These are phyloP conservation scores for Drosophila navojoa DNA, from an alignment of 1,140 invertebrate species.

Conservation along the genomic window DNA sequence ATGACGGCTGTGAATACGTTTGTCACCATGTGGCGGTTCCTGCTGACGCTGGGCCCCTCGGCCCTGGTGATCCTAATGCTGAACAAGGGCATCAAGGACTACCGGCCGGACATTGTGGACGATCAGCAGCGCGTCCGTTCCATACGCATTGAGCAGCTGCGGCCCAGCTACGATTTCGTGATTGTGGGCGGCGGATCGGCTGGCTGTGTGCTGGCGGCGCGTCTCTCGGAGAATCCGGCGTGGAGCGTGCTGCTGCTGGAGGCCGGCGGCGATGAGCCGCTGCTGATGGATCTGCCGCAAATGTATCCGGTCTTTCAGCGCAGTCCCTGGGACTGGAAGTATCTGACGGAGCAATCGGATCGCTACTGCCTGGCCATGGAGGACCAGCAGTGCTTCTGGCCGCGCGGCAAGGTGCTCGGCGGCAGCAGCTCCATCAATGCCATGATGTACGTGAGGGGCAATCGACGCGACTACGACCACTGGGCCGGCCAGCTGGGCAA, in stretches of 20 bases:
- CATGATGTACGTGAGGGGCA: constrained; percentile 95
- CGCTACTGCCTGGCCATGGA: constrained; percentile 88
- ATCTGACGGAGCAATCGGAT: constrained; percentile 89
- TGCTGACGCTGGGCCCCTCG: constrained; percentile 86
- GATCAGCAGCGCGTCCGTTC: constrained; percentile 85
- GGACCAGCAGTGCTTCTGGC: constrained; percentile 88
- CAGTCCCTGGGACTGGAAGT: constrained; percentile 91
- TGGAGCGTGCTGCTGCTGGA: constrained; percentile 92
- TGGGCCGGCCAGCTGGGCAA: constrained; percentile 90
- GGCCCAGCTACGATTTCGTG: constrained; percentile 89
- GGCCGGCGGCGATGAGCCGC: constrained; percentile 91
- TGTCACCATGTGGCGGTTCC: constrained; percentile 85
- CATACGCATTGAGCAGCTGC: constrained; percentile 84
- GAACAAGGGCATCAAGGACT: constrained; percentile 85
- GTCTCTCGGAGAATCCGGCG: constrained; percentile 88
- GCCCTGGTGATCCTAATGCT: constrained; percentile 87
- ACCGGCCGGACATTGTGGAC: constrained; percentile 89
- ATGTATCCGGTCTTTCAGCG: constrained; percentile 90
- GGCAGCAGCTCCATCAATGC: constrained; percentile 94
- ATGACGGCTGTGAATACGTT: constrained; percentile 69
- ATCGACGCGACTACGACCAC: constrained; percentile 92
- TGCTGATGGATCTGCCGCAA: constrained; percentile 89
- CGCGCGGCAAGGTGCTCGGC: constrained; percentile 91
- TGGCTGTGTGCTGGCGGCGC: constrained; percentile 91
- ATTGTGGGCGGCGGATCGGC: constrained; percentile 93